Base-by-base conservation (phyloP, 1,140 invertebrate species). In the Hypsibius dujardini region DNA sequence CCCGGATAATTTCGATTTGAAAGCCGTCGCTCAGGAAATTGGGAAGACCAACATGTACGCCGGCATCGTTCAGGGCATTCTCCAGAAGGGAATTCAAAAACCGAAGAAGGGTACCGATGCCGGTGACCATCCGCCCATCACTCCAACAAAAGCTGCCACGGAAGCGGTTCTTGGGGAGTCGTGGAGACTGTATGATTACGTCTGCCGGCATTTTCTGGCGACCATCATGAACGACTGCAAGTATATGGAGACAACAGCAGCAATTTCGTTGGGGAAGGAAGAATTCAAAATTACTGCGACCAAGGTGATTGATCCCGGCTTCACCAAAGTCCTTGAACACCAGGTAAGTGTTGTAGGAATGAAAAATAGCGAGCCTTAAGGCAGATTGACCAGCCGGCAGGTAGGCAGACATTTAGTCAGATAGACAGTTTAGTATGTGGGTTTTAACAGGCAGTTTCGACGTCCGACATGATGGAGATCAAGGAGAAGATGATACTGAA, bases 71-170 rank as follows among this genome's bases (percentile, higher is more conserved):
- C 7, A 7, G 3, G 42, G 62, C 3, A 67, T 67, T 67, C 42
- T 67, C 45, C 7, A 67, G 28, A 75, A 77, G 1, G 82, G 82
- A 14, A 86, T 95, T 40, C 87, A 87, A 76, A 83, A 84, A 75
- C 92, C 93, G 0, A 79, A 89, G 77, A 91, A 90, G 78, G 95
- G 95, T 1, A 85, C 87, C 72, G 95, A 99, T 82, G 93, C 86
- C 47, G 95, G 95, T 2, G 95, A 98, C 80, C 96, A 99, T 86
- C 96, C 96, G 40, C 96, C 96, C 1, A 99, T 99, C 72, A 99
- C 95, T 1, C 96, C 96, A 0, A 94, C 95, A 87, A 90, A 88
- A 78, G 76, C 86, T 47, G 92, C 87, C 2, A 84, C 84, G 0
- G 86, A 86, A 75, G 83, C 83, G 46, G 90, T 93, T 74, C 83